Conservation (phyloP, 2,113 vertebrate genomes). For the Nesoenas mayeri region DNA sequence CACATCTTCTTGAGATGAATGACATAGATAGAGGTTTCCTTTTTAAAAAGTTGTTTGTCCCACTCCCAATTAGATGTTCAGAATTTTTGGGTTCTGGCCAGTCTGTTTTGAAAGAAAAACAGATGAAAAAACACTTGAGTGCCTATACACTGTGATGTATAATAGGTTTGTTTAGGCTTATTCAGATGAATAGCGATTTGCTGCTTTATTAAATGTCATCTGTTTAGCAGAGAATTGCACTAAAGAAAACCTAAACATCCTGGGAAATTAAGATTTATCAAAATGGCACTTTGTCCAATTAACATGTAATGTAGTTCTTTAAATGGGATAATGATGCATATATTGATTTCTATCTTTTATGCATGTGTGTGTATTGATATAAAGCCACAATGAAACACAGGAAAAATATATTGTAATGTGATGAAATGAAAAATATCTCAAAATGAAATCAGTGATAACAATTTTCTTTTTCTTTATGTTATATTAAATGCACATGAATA, state of each 20-base stretch:
- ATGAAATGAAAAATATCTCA: neutral
- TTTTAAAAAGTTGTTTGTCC: neutral
- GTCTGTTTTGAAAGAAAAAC: neutral
- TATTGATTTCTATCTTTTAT: neutral
- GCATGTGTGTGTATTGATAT: neutral
- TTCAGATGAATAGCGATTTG: neutral
- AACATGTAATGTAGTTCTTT: neutral
- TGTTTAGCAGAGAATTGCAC: neutral
- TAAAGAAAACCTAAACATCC: neutral
- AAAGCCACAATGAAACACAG: neutral
- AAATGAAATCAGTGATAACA: neutral
- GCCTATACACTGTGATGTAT: neutral
- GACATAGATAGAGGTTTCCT: neutral
- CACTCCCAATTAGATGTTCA: neutral
- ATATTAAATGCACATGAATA: neutral
- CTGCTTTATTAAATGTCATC: neutral
- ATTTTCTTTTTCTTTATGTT: neutral
- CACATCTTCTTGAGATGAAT: neutral
- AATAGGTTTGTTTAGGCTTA: neutral
- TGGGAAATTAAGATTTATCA: neutral
- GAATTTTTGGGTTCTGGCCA: neutral
- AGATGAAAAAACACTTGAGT: neutral
- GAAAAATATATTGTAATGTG: neutral
- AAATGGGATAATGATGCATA: neutral
- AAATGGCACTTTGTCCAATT: neutral